Evolutionary conservation across 2,113 vertebrate genomes (phyloP).

Genomic region (Capreolus pygargus): DNA sequence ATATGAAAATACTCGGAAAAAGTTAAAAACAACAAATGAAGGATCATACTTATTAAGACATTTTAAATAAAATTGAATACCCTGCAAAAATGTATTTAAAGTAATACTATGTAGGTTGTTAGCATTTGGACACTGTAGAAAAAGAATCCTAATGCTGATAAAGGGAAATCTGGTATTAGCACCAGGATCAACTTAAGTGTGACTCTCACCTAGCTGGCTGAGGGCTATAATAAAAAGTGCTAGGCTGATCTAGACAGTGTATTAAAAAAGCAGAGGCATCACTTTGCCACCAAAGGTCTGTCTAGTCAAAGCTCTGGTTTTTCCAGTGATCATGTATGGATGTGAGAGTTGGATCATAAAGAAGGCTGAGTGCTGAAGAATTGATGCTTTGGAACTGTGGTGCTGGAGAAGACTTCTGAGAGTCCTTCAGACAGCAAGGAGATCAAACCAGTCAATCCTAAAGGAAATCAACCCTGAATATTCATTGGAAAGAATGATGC

Average conservation of each 20-base stretch:
- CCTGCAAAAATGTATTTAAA: background rate
- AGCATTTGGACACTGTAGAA: background rate
- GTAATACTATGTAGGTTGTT: background rate
- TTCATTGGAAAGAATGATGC: background rate
- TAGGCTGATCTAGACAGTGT: background rate
- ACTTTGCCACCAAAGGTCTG: background rate
- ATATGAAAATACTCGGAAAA: slow-evolving; percentile 3
- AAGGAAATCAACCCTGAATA: background rate
- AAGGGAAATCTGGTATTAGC: background rate
- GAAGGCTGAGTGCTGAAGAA: background rate
- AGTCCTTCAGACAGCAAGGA: background rate
- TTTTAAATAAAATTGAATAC: background rate
- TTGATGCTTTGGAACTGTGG: background rate
- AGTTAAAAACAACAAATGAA: background rate
- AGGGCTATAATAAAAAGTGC: background rate
- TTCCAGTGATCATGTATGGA: background rate
- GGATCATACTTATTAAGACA: background rate
- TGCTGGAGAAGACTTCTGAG: background rate
- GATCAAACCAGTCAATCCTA: background rate
- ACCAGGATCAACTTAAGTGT: background rate
- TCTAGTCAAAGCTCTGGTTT: background rate
- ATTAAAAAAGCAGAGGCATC: background rate
- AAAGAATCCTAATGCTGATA: background rate
- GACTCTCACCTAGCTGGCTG: background rate
- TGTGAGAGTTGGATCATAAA: background rate